Conservation (phyloP, 2,888 invertebrate species). For the Epinotia demarniana region DNA sequence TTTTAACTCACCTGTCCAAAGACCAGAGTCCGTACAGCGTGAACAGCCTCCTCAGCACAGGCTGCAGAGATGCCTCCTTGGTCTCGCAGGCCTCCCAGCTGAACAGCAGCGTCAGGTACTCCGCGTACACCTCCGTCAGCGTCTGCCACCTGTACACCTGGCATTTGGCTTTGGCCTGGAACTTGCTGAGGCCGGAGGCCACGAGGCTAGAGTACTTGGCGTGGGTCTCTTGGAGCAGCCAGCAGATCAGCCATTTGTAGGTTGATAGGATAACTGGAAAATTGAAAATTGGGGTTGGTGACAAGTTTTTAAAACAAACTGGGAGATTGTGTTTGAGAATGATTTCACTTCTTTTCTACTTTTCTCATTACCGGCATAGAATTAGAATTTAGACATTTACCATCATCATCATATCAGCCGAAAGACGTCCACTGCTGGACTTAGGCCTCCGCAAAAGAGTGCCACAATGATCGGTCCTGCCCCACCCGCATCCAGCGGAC, state of each 20-base stretch:
- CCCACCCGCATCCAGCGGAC: no score
- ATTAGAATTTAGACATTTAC: no score
- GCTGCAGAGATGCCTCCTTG: slow-evolving; percentile 68
- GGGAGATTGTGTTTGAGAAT: no score
- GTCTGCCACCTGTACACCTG: slow-evolving; percentile 72
- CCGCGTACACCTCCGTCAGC: slow-evolving; percentile 89
- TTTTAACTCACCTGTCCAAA: slow-evolving; percentile 77
- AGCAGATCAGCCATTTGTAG: slow-evolving; percentile 94
- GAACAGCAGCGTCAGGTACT: slow-evolving; percentile 86
- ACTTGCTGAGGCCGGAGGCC: slow-evolving; percentile 86
- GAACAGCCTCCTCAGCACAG: slow-evolving; percentile 80
- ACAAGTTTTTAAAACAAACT: no score
- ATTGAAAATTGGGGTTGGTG: background rate
- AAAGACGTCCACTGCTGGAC: no score
- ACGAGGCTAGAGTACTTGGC: slow-evolving; percentile 84
- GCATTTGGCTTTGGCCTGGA: slow-evolving; percentile 90
- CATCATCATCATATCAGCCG: no score
- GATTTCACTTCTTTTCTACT: no score
- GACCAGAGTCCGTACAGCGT: slow-evolving; percentile 74
- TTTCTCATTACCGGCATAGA: no score
- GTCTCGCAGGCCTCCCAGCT: slow-evolving; percentile 77
- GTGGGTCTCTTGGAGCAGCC: slow-evolving; percentile 89
- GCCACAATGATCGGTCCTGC: no score
- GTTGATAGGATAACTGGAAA: slow-evolving; percentile 87
- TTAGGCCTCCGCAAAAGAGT: no score